Base-by-base conservation (phyloP, 2,797 vertebrate genomes). In the Botia kubotai region DNA sequence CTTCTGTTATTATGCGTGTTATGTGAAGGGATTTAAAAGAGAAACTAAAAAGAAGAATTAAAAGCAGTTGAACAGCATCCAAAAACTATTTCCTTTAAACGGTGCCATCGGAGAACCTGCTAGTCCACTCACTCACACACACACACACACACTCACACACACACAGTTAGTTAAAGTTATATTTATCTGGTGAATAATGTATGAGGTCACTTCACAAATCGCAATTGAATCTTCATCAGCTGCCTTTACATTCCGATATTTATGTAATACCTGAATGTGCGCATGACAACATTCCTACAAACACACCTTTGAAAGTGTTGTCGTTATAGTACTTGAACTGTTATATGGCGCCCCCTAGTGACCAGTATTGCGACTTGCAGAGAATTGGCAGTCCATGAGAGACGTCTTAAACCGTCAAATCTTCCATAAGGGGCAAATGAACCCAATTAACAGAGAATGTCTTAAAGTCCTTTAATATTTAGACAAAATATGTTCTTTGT, bases 51-150 rank as follows among this genome's bases (percentile, higher is more conserved):
- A 63, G 74, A 76, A 71, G 57, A 43, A 93, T 84, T 87, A 89
- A 92, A 92, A 76, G 89, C 91, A 93, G 92, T 93, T 89, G 94
- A 94, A 94, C 68, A 82, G 93, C 93, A 93, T 95, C 95, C 93
- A 95, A 95, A 87, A 89, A 85, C 82, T 90, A 78, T 77, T 86
- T 83, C 33, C 79, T 79, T 55, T 74, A 90, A 66, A 72, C 84
- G 71, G 19, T 87, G 89, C 74, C 75, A 88, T 80, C 82, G 84
- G 60, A 72, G 80, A 91, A 91, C 89, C 92, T 92, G 93, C 86
- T 89, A 72, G 89, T 89, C 90, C 88, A 90, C 90, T 91, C 90
- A 83, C 79, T 79, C 73, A 88, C 85, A 91, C 87, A 79, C 60
- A 81, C 57, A 66, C 62, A 55, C 58, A 72, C 36, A 46, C 1